Conservation (phyloP, 64 coral and sea anemone genomes). For the Montipora sp. region DNA sequence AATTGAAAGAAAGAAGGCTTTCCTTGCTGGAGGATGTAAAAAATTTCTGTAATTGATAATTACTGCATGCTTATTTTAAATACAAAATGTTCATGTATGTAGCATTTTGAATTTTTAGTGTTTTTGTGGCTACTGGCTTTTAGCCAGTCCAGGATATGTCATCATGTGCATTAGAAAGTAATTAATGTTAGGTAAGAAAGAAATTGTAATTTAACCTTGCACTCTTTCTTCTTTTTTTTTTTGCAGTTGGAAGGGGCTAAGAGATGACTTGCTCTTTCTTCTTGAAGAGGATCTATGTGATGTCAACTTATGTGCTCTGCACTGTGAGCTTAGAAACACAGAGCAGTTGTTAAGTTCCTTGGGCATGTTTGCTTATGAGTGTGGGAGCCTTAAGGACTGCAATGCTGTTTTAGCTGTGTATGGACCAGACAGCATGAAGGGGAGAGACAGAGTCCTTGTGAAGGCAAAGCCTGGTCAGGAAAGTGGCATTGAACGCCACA, state of each 20-base stretch:
- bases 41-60: too few species aligned
- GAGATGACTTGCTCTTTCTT: slow-evolving; percentile 59
- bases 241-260: slow-evolving; percentile 35
- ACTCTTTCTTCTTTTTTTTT: too few species aligned
- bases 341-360: slow-evolving; percentile 45
- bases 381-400: slow-evolving; percentile 17
- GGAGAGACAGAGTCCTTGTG: neutral
- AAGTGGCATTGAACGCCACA: slow-evolving; percentile 24
- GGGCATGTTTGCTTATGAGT: slow-evolving; percentile 40
- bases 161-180: too few species aligned
- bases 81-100: too few species aligned
- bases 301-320: slow-evolving; percentile 52
- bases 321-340: slow-evolving; percentile 51
- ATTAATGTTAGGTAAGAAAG: too few species aligned
- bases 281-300: slow-evolving; percentile 49
- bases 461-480: slow-evolving; percentile 42
- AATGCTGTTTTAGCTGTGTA: slow-evolving; percentile 29
- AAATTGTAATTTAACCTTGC: too few species aligned
- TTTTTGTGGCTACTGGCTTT: too few species aligned
- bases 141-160: too few species aligned
- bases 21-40: too few species aligned
- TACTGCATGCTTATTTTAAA: too few species aligned
- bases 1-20: too few species aligned
- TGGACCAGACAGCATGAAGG: slow-evolving; percentile 52
- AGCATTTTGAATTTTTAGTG: too few species aligned